Evolutionary conservation across 2,797 vertebrate genomes (phyloP).

Genomic region (Potorous gilbertii): DNA sequence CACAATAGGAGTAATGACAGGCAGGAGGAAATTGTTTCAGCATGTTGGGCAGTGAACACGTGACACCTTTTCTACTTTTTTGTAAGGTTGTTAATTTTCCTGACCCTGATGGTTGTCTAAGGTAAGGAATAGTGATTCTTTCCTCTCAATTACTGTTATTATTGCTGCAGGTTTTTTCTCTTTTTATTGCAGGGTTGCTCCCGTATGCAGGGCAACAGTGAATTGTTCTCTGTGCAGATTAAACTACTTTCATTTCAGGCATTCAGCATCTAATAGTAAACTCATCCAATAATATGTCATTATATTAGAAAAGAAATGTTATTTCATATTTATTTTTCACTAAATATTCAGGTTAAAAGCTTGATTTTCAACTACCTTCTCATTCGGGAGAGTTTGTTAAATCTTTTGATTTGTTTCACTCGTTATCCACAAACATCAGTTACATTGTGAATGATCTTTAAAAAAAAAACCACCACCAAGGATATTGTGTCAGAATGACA

Average conservation of each 20-base stretch:
- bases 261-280: conserved; percentile 59
- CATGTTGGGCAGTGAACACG: not conserved
- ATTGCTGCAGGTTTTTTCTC: conserved; percentile 53
- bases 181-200: not conserved
- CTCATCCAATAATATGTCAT: conserved; percentile 54
- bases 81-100: not conserved
- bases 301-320: conserved; percentile 45
- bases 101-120: conserved; percentile 50
- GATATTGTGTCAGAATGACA: conserved; percentile 60
- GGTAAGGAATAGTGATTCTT: conserved; percentile 37
- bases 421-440: conserved; percentile 65
- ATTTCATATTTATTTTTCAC: conserved; percentile 55
- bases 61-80: not conserved
- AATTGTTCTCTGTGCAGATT: conserved; percentile 43
- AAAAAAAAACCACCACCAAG: conserved; percentile 15
- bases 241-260: conserved; percentile 55
- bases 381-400: conserved; percentile 58
- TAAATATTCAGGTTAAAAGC: conserved; percentile 33
- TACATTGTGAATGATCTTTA: conserved; percentile 66
- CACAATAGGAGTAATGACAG: not conserved
- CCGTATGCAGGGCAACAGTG: not conserved
- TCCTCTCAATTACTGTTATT: conserved; percentile 13
- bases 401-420: conserved; percentile 65
- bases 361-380: conserved; percentile 1
- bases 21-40: not conserved